Evolutionary conservation across 2,888 invertebrate species (phyloP).

Genomic region (Agrenia bidenticulata): DNA sequence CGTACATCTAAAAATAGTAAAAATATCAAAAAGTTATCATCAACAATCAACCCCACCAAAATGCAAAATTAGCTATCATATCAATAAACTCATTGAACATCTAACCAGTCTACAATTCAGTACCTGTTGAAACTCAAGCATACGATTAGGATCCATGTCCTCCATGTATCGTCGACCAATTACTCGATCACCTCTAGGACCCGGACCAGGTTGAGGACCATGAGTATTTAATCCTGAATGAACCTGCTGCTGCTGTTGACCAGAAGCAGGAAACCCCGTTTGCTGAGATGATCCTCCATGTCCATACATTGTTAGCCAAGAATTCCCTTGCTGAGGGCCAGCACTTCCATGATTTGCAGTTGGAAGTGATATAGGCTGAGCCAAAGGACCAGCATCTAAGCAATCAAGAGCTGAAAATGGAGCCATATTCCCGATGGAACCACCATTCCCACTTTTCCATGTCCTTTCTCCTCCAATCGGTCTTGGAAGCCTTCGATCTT

Average conservation of each 20-base stretch:
- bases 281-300: constrained; percentile 30
- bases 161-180: constrained; percentile 47
- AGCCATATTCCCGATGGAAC: constrained; percentile 19
- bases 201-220: constrained; percentile 12
- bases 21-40: too few species aligned
- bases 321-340: neutral
- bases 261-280: constrained; percentile 14
- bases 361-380: constrained; percentile 23
- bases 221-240: constrained; percentile 24
- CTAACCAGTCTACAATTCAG: neutral
- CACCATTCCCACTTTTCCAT: constrained; percentile 31
- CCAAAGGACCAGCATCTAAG: constrained; percentile 23
- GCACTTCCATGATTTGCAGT: constrained; percentile 8
- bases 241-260: constrained; percentile 34
- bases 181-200: constrained; percentile 21
- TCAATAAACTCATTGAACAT: too few species aligned
- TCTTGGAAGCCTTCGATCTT: constrained; percentile 46
- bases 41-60: too few species aligned
- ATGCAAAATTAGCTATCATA: too few species aligned
- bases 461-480: constrained; percentile 50
- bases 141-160: constrained; percentile 35
- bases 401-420: constrained; percentile 29
- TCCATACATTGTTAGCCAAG: constrained; percentile 1
- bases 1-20: constrained; percentile 39
- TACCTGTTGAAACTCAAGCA: constrained; percentile 33